Percentiles rank a stretch among this genome's conserved stretches.
Evolutionary conservation across 2,888 invertebrate genomes (phyloP).

Genomic region (Flexamia atlantica): DNA sequence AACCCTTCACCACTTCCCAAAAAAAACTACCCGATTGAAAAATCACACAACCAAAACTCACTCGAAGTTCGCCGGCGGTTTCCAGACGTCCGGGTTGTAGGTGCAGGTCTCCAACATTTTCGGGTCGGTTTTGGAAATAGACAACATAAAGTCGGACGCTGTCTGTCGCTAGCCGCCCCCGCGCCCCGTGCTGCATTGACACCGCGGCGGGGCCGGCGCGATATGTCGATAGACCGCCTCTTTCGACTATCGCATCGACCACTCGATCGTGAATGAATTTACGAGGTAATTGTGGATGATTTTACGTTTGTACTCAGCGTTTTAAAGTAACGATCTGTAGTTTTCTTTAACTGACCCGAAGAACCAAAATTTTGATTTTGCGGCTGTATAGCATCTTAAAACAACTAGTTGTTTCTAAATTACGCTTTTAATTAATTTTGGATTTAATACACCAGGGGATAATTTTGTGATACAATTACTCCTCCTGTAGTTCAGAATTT

Average conservation of each 20-base stretch:
- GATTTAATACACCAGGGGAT: too few species aligned
- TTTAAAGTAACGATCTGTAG: too few species aligned
- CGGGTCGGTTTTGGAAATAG: constrained; percentile 5
- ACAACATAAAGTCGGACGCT: constrained; percentile 30
- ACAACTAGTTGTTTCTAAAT: too few species aligned
- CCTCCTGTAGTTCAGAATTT: too few species aligned
- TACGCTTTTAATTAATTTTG: too few species aligned
- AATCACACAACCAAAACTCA: not conserved
- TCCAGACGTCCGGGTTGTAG: constrained; percentile 33
- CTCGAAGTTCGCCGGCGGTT: not conserved
- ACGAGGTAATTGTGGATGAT: too few species aligned
- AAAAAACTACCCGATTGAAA: not conserved
- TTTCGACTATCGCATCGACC: not conserved
- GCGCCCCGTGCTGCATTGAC: not conserved
- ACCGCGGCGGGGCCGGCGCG: constrained; percentile 3
- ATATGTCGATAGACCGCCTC: not conserved
- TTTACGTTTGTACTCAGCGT: too few species aligned
- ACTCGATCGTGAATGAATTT: not conserved
- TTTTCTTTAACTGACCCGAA: too few species aligned
- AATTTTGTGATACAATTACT: too few species aligned
- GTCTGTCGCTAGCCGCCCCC: not conserved
- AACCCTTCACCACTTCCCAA: not conserved
- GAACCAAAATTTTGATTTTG: too few species aligned
- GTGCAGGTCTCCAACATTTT: constrained; percentile 28
- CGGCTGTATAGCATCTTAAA: too few species aligned